phyloP scores from a whole-genome alignment of 2,888 invertebrate genomes.

The Archaeoteleia sp. region DNA sequence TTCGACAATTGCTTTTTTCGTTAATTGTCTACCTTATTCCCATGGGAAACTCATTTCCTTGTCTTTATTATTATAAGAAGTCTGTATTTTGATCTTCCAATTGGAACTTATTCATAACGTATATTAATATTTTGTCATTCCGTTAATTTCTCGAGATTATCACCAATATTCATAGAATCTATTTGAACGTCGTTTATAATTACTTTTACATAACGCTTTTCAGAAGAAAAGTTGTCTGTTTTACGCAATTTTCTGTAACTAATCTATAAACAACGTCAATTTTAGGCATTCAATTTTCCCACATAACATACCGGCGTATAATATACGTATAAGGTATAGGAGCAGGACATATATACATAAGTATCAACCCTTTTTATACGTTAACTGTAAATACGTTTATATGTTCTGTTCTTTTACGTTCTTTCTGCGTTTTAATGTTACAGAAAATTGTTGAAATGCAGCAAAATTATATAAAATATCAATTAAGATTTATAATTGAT shows the following conservation, averaged over 20 bases:
- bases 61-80: slow-evolving; percentile 18
- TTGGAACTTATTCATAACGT: slow-evolving; percentile 8
- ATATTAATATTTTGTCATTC: slow-evolving; percentile 9
- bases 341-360: background rate
- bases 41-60: slow-evolving; percentile 5
- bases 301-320: too few relatives aligned
- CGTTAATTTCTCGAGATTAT: slow-evolving; percentile 1
- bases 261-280: too few relatives aligned
- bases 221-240: slow-evolving; percentile 8
- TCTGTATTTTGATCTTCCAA: slow-evolving; percentile 12
- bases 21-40: slow-evolving; percentile 4
- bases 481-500: slow-evolving; percentile 36
- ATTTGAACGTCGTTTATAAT: slow-evolving; percentile 9
- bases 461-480: slow-evolving; percentile 38
- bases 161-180: background rate
- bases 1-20: slow-evolving; percentile 7
- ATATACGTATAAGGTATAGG: too few relatives aligned
- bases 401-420: too few relatives aligned
- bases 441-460: slow-evolving; percentile 43
- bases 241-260: slow-evolving; percentile 39
- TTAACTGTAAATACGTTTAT: too few relatives aligned
- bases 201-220: slow-evolving; percentile 14
- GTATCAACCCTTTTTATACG: too few relatives aligned
- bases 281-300: too few relatives aligned
- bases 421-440: slow-evolving; percentile 13